Conservation (phyloP, 2,797 vertebrate species). For the Bradypodion pumilum region DNA sequence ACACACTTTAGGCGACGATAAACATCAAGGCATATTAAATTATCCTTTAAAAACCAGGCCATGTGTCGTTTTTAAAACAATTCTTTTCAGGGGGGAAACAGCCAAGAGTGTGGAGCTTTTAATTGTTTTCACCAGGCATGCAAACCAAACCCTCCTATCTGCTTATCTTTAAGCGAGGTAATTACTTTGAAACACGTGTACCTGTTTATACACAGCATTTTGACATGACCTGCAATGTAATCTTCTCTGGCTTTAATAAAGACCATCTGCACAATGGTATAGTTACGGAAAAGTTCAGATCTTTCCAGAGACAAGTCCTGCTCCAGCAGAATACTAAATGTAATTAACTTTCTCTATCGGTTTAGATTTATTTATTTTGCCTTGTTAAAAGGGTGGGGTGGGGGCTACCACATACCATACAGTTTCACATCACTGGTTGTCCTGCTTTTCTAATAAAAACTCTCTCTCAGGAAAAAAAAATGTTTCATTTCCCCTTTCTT, state of each 20-base stretch:
- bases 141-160: constrained; percentile 53
- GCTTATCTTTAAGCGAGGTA: constrained; percentile 63
- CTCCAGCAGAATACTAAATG: constrained; percentile 61
- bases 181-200: constrained; percentile 70
- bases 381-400: background rate
- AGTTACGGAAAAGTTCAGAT: constrained; percentile 59
- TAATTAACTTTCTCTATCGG: constrained; percentile 67
- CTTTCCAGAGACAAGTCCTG: constrained; percentile 66
- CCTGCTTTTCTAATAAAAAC: constrained; percentile 51
- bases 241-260: constrained; percentile 70
- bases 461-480: constrained; percentile 59
- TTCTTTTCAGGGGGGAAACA: background rate
- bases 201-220: constrained; percentile 56
- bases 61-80: constrained; percentile 67
- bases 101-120: constrained; percentile 62
- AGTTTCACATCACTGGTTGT: constrained; percentile 24
- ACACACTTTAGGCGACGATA: constrained; percentile 68
- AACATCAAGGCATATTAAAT: constrained; percentile 73
- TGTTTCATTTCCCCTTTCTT: constrained; percentile 77
- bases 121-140: constrained; percentile 68
- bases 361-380: constrained; percentile 13
- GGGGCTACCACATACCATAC: constrained; percentile 43
- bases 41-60: constrained; percentile 60
- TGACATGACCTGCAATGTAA: constrained; percentile 62
- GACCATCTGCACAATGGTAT: constrained; percentile 69